A percentile compares a stretch with the other conserved stretches of the same genome.
Evolutionary conservation across 2,113 vertebrate species (phyloP).

Genomic region (Eulemur macaco): DNA sequence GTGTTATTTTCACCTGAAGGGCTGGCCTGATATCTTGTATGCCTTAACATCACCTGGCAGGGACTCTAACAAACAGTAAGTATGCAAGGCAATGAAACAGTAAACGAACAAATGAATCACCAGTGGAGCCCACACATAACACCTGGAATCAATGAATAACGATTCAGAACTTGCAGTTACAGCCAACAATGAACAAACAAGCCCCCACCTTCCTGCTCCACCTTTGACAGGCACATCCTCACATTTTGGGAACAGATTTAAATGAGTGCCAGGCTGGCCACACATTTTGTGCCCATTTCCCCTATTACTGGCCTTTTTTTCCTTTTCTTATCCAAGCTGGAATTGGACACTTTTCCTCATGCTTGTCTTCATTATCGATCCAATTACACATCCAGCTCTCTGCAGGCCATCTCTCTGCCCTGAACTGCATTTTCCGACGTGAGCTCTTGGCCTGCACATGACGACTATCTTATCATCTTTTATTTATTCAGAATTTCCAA

Average conservation of each 20-base stretch:
- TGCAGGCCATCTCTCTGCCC: background rate
- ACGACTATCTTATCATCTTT: background rate
- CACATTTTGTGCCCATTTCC: background rate
- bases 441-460: background rate
- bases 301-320: background rate
- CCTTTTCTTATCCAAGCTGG: background rate
- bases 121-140: constrained; percentile 63
- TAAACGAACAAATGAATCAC: constrained; percentile 52
- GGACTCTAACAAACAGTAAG: background rate
- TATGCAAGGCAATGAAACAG: background rate
- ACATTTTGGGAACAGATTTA: background rate
- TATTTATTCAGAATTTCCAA: background rate
- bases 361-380: background rate
- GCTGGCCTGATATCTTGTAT: background rate
- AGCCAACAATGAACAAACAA: background rate
- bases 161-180: background rate
- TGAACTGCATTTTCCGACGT: background rate
- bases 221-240: background rate
- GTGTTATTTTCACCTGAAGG: constrained; percentile 17
- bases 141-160: constrained; percentile 64
- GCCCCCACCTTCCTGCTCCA: background rate
- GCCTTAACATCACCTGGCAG: background rate
- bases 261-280: background rate
- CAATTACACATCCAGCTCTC: background rate
- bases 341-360: background rate